A percentile compares a stretch with the other conserved stretches of the same genome.
Evolutionary conservation across 2,113 vertebrate species (phyloP).

Genomic region (Platysteira castanea): DNA sequence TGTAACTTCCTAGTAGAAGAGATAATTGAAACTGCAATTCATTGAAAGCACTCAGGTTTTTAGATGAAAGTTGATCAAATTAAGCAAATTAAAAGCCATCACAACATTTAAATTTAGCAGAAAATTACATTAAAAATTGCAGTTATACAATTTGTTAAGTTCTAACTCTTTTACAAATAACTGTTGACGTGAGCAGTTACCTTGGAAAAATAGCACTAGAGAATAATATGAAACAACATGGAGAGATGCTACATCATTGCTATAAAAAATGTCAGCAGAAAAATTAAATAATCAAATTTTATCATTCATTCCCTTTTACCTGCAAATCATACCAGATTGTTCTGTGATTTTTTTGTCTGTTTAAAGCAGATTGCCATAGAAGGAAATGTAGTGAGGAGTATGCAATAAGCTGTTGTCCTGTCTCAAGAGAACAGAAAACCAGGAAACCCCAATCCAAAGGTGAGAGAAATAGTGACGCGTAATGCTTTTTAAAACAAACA

Average conservation of each 20-base stretch:
- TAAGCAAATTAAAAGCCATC: not conserved
- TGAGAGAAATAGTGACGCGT: not conserved
- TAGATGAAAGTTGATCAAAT: not conserved
- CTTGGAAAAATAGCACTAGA: not conserved
- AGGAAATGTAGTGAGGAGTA: not conserved
- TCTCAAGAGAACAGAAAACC: not conserved
- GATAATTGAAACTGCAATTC: not conserved
- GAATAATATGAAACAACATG: not conserved
- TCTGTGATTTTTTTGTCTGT: not conserved
- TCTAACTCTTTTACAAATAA: not conserved
- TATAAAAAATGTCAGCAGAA: not conserved
- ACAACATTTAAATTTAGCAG: not conserved
- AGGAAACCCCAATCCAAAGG: not conserved
- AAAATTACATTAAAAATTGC: not conserved
- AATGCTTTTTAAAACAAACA: not conserved
- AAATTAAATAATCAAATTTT: not conserved
- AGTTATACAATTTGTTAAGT: not conserved
- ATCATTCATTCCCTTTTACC: not conserved
- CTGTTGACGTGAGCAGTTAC: not conserved
- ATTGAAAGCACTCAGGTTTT: not conserved
- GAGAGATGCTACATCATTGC: not conserved
- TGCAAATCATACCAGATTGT: not conserved
- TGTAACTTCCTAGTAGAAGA: not conserved
- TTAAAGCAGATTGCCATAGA: not conserved
- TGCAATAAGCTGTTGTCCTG: not conserved